Evolutionary conservation across 2,113 vertebrate genomes (phyloP).

Genomic region (Oncorhynchus kisutch): DNA sequence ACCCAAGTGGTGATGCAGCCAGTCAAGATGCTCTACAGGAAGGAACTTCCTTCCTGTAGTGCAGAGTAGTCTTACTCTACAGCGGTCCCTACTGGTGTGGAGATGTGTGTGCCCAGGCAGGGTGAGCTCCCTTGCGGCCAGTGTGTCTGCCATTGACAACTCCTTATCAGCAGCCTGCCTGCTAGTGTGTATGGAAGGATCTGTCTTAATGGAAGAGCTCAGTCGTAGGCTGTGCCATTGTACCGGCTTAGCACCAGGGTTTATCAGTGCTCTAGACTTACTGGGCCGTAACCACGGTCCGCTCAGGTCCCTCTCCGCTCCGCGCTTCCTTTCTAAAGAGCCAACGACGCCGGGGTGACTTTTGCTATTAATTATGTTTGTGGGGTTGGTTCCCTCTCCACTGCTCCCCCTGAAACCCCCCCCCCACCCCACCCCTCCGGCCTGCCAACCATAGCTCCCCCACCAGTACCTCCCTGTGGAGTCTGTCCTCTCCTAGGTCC

Average conservation of each 20-base stretch:
- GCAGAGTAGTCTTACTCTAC: neutral
- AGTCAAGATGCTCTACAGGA: too few species aligned
- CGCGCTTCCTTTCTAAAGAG: conserved; percentile 48
- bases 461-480: conserved; percentile 34
- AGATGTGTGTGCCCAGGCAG: conserved; percentile 22
- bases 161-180: conserved; percentile 73
- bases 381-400: conserved; percentile 16
- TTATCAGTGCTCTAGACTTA: conserved; percentile 69
- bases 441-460: conserved; percentile 14
- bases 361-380: conserved; percentile 52
- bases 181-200: conserved; percentile 55
- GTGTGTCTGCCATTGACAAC: conserved; percentile 61
- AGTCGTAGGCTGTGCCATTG: conserved; percentile 58
- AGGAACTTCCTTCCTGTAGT: too few species aligned
- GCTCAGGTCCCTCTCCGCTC: conserved; percentile 37
- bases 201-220: conserved; percentile 62
- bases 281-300: conserved; percentile 64
- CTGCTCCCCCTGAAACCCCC: too few species aligned
- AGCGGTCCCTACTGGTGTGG: conserved; percentile 37
- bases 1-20: too few species aligned
- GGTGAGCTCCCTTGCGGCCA: conserved; percentile 53
- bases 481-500: conserved; percentile 55
- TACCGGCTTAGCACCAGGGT: conserved; percentile 67
- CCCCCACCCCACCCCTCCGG: conserved; percentile 28
- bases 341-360: conserved; percentile 38